Evolutionary conservation across 1,140 invertebrate genomes (phyloP).

Genomic region (Lerema accius): DNA sequence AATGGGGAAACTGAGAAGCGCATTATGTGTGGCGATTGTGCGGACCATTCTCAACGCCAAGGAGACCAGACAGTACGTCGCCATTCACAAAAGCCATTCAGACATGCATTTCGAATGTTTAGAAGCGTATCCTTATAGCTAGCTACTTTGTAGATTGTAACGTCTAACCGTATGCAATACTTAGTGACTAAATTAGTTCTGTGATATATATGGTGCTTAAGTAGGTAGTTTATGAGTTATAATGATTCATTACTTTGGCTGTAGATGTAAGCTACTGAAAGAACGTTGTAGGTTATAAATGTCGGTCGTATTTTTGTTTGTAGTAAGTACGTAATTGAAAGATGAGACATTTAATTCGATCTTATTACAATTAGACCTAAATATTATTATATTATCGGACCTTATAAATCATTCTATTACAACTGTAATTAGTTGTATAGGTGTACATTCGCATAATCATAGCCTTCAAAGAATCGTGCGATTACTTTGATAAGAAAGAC

Average conservation of each 20-base stretch:
- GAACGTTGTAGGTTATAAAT: too few species aligned
- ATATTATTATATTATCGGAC: too few species aligned
- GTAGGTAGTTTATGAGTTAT: background rate
- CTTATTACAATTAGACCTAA: too few species aligned
- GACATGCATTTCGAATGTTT: constrained; percentile 15
- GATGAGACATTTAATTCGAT: too few species aligned
- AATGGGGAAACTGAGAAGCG: constrained; percentile 55
- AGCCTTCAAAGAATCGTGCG: constrained; percentile 49
- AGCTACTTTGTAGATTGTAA: too few species aligned
- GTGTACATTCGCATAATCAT: constrained; percentile 21
- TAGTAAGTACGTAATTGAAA: background rate
- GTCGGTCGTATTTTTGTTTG: too few species aligned
- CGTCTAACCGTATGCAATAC: too few species aligned
- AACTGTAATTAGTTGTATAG: background rate
- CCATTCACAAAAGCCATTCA: constrained; percentile 37
- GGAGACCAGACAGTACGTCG: constrained; percentile 74
- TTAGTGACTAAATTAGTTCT: too few species aligned
- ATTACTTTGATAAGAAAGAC: constrained; percentile 74
- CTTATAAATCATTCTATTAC: too few species aligned
- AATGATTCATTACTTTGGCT: too few species aligned
- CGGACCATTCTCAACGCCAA: constrained; percentile 44
- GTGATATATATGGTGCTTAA: too few species aligned
- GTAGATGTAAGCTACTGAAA: too few species aligned
- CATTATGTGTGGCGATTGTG: constrained; percentile 42
- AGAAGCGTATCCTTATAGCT: constrained; percentile 15